phyloP scores from a whole-genome alignment of 2,113 vertebrate genomes.

The Spea multiplicata region DNA sequence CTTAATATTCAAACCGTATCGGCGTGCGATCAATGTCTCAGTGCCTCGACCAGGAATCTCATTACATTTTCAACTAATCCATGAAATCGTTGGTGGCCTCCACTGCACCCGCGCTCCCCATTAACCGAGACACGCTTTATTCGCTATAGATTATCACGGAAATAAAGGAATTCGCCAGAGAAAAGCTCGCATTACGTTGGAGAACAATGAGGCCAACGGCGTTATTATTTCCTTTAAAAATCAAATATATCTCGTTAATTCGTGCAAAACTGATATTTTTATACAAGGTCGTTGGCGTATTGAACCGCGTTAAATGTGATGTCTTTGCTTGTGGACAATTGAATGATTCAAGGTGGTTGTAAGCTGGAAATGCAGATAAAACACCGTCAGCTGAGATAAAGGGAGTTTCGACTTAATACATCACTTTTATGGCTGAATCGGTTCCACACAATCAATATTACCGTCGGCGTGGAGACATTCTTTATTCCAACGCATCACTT shows the following conservation, averaged over 20 bases:
- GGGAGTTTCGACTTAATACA: conserved; percentile 32
- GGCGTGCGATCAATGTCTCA: conserved; percentile 15
- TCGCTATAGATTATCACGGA: not conserved
- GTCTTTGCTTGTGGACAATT: conserved; percentile 4
- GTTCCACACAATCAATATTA: conserved; percentile 37
- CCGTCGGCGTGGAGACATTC: conserved; percentile 24
- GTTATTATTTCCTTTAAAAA: conserved; percentile 23
- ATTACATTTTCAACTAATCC: conserved; percentile 44
- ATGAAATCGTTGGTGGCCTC: conserved; percentile 30
- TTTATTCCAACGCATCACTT: conserved; percentile 25
- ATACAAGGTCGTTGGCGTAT: conserved; percentile 10
- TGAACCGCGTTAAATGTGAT: not conserved
- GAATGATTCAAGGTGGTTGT: conserved; percentile 25
- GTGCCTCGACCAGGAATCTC: conserved; percentile 35
- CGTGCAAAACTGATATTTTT: not conserved
- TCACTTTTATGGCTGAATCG: conserved; percentile 42
- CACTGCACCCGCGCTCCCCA: not conserved
- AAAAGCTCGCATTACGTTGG: not conserved
- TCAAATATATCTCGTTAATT: not conserved
- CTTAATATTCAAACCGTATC: conserved; percentile 36
- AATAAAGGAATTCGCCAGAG: conserved; percentile 25
- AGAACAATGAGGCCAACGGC: conserved; percentile 11
- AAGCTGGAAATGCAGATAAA: conserved; percentile 24
- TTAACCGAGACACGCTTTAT: conserved; percentile 9
- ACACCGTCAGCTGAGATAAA: conserved; percentile 12